Base-by-base conservation (phyloP, 2,888 invertebrate species). In the Polydrusus pterygomalis region DNA sequence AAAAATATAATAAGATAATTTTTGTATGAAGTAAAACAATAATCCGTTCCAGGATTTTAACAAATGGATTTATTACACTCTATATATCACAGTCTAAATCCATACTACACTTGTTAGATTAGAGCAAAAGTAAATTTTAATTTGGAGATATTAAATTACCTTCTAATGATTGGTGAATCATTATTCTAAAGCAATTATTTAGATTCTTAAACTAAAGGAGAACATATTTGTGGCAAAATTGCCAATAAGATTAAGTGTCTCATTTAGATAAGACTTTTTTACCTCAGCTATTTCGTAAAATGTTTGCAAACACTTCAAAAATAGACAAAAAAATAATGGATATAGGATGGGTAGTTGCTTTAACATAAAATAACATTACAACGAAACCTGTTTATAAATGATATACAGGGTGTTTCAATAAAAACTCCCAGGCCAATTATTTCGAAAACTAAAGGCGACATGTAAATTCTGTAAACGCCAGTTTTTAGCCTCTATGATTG, bases 21-120 rank as follows among this genome's bases (percentile, higher is more conserved):
- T 38, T 17, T 58, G 34, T 25, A 56, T 56, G 5, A n/a, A 8
- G 30, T 56, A 30, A 56, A 56, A 30, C 30, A 17, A 38, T 15
- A 38, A 18, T 47, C 45, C 60, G 47, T 60, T 34, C 30, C n/a
- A 60, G n/a, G 43, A 17, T 25, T 56, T 69, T 70, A 49, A 70
- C 60, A 70, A 70, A 70, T 70, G 60, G 60, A 70, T 70, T 58
- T 58, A 58, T 30, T 70, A 70, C 60, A 40, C 60, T 60, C 9
- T 60, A 70, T 47, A 70, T 70, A 70, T 70, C 70, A 70, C 60
- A 60, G 70, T 70, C 70, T 43, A 15, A 13, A 54, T n/a, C n/a
- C n/a, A n/a, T 47, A 60, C 34, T 25, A 17, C 17, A 47, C 60
- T 54, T 58, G 70, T 70, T 60, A 58, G 17, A 70, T 70, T 60